These are phyloP conservation scores for Sinocyclocheilus rhinocerous DNA, from an alignment of 2,113 vertebrate genomes.

Conservation along the genomic window DNA sequence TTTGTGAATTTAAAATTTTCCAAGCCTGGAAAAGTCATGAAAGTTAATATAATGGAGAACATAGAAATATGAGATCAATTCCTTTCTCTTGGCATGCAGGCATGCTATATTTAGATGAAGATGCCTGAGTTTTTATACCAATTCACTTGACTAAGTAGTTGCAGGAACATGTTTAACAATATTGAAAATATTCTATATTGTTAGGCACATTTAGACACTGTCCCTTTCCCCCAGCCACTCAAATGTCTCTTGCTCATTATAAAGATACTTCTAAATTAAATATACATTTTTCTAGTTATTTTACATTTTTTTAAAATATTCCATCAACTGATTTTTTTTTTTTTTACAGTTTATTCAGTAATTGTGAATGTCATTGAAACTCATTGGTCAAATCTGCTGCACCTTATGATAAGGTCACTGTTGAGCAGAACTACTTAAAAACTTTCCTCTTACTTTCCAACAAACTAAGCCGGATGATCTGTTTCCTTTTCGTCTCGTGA, in stretches of 20 bases:
- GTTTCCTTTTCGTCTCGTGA: conserved; percentile 50
- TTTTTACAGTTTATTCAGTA: too few relatives aligned
- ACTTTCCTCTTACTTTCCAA: not conserved
- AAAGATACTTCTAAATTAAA: not conserved
- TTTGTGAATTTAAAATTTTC: not conserved
- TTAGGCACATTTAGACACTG: not conserved
- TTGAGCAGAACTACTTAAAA: not conserved
- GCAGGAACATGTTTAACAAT: not conserved
- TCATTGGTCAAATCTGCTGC: not conserved
- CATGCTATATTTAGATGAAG: not conserved
- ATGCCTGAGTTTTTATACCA: not conserved
- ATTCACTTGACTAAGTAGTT: not conserved
- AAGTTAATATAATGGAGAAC: not conserved
- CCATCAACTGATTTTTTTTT: too few relatives aligned
- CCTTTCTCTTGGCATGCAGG: not conserved
- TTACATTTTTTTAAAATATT: too few relatives aligned
- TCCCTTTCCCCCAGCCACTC: not conserved
- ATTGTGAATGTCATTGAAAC: too few relatives aligned
- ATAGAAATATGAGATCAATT: not conserved
- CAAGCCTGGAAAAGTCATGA: not conserved
- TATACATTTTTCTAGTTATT: not conserved
- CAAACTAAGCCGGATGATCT: conserved; percentile 49
- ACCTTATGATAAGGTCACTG: not conserved
- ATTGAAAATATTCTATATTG: not conserved
- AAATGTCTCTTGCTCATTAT: not conserved